These are phyloP conservation scores for Takifugu bimaculatus DNA, from an alignment of 2,113 vertebrate genomes.

Conservation along the genomic window DNA sequence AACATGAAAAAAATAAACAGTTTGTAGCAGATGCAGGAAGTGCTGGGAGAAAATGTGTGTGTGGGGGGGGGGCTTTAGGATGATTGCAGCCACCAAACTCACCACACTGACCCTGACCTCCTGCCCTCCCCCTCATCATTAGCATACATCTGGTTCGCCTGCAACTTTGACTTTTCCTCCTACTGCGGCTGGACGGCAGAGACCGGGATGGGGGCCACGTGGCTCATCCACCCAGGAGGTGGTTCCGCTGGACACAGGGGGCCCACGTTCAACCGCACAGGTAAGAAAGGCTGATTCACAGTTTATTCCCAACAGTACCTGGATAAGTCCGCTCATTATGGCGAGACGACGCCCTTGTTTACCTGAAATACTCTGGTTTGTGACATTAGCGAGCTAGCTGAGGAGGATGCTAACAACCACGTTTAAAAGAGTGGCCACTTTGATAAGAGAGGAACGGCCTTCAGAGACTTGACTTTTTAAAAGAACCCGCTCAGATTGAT, in stretches of 20 bases:
- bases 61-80: too few species aligned
- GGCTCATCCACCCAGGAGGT: constrained; percentile 77
- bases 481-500: constrained; percentile 12
- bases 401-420: too few species aligned
- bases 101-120: not conserved
- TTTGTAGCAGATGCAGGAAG: too few species aligned
- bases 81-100: not conserved
- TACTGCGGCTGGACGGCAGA: constrained; percentile 89
- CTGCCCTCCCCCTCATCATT: not conserved
- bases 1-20: too few species aligned
- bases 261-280: constrained; percentile 84
- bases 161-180: constrained; percentile 89
- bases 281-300: constrained; percentile 56
- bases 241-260: constrained; percentile 72
- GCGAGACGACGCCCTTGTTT: too few species aligned
- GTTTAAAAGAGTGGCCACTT: too few species aligned
- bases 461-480: constrained; percentile 9
- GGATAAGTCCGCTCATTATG: too few species aligned
- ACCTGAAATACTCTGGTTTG: too few species aligned
- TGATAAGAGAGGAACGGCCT: not conserved
- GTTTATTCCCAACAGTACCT: not conserved
- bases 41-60: too few species aligned
- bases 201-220: constrained; percentile 77
- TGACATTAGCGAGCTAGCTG: too few species aligned
- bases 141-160: constrained; percentile 85